A percentile compares a stretch with the other conserved stretches of the same genome.
These are phyloP conservation scores for Pseudolaguvia tuberculata DNA, from an alignment of 2,113 vertebrate species.

Conservation along the genomic window DNA sequence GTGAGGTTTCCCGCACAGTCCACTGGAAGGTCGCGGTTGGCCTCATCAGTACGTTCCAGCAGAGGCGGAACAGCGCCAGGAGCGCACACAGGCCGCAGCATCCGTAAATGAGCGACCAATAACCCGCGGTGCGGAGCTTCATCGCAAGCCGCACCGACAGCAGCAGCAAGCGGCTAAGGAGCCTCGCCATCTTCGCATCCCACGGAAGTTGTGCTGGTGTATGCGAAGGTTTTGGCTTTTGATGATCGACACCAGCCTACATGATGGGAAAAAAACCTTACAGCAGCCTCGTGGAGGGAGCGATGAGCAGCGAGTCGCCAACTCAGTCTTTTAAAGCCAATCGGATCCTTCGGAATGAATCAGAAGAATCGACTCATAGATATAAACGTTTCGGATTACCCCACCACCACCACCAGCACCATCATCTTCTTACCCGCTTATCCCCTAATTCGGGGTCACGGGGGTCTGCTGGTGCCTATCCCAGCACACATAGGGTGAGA, in stretches of 20 bases:
- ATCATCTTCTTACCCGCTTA: too few relatives aligned
- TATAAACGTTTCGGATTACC: too few relatives aligned
- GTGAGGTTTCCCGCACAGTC: constrained; percentile 77
- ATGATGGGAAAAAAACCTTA: not conserved
- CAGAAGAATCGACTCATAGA: constrained; percentile 12
- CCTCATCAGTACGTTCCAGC: constrained; percentile 80
- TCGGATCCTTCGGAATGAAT: not conserved
- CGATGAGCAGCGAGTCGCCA: not conserved
- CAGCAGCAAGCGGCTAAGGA: constrained; percentile 67
- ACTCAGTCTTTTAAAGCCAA: not conserved
- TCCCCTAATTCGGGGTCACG: too few relatives aligned
- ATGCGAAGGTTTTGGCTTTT: constrained; percentile 5
- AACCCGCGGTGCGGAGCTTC: constrained; percentile 71
- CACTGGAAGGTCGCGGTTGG: constrained; percentile 82
- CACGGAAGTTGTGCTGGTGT: constrained; percentile 30
- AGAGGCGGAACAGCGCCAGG: constrained; percentile 83
- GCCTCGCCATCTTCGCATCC: constrained; percentile 79
- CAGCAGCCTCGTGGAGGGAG: not conserved
- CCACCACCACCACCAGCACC: too few relatives aligned
- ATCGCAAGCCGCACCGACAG: constrained; percentile 69
- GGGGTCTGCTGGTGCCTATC: too few relatives aligned
- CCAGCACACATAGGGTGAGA: too few relatives aligned
- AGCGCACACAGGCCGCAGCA: constrained; percentile 80
- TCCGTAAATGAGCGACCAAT: constrained; percentile 83
- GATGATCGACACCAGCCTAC: constrained; percentile 17